Conservation (phyloP, 2,797 vertebrate genomes). For the Megalops cyprinoides region DNA sequence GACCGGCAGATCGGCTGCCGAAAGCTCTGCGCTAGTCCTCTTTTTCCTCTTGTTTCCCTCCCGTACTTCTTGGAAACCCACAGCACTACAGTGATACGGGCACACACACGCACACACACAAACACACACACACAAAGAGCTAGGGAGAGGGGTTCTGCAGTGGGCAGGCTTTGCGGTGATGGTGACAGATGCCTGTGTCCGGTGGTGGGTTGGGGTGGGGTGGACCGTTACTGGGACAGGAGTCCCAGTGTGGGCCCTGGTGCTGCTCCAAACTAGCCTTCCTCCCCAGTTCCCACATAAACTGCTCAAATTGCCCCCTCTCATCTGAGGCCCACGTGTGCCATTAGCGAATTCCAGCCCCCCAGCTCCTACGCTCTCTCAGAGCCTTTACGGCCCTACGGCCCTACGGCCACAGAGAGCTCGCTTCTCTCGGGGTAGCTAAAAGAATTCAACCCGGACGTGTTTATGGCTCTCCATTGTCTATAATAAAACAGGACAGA, state of each 20-base stretch:
- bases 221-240: conserved; percentile 44
- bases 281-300: conserved; percentile 25
- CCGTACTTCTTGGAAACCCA: neutral
- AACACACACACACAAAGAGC: neutral
- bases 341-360: conserved; percentile 81
- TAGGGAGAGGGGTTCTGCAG: neutral
- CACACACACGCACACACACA: neutral
- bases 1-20: conserved; percentile 42
- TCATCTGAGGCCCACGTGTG: conserved; percentile 49
- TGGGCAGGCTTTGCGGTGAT: neutral
- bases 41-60: neutral
- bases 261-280: conserved; percentile 3
- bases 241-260: conserved; percentile 67
- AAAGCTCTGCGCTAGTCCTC: neutral
- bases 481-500: conserved; percentile 66
- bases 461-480: conserved; percentile 70
- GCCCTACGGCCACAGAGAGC: conserved; percentile 53
- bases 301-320: conserved; percentile 9
- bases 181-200: neutral
- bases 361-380: conserved; percentile 70
- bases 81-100: neutral
- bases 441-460: conserved; percentile 66
- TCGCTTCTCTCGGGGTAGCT: conserved; percentile 46
- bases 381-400: conserved; percentile 62
- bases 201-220: neutral